Percentiles rank a stretch among this genome's conserved stretches.
Conservation (phyloP, 2,113 vertebrate genomes). For the Accipiter cooperii region DNA sequence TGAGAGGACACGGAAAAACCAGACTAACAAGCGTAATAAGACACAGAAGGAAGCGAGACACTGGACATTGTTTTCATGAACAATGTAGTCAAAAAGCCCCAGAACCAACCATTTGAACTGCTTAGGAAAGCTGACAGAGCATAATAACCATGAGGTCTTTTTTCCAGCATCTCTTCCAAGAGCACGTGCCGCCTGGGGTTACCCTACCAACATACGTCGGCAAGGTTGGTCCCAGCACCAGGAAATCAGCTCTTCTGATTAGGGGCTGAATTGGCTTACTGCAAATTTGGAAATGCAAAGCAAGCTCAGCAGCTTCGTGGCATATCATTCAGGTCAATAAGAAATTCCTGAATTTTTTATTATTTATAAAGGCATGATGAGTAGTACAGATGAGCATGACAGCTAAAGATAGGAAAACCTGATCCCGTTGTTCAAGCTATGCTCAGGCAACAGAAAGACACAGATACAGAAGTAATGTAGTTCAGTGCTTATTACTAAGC, state of each 20-base stretch:
- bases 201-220: neutral
- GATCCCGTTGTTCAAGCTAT: neutral
- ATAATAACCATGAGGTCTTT: neutral
- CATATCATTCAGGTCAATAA: neutral
- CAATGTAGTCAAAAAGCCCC: neutral
- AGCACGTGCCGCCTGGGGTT: neutral
- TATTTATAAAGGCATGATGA: neutral
- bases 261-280: neutral
- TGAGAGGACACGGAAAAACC: neutral
- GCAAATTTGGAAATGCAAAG: neutral
- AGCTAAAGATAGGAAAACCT: neutral
- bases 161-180: neutral
- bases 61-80: neutral
- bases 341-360: neutral
- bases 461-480: neutral
- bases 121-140: neutral
- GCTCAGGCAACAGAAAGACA: neutral
- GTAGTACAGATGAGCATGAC: neutral
- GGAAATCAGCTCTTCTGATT: neutral
- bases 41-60: neutral
- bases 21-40: neutral
- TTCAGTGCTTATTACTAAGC: neutral
- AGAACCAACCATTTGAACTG: neutral
- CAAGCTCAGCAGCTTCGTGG: neutral
- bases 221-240: neutral